phyloP scores from a whole-genome alignment of 2,888 invertebrate species.

The Synergus gifuensis region DNA sequence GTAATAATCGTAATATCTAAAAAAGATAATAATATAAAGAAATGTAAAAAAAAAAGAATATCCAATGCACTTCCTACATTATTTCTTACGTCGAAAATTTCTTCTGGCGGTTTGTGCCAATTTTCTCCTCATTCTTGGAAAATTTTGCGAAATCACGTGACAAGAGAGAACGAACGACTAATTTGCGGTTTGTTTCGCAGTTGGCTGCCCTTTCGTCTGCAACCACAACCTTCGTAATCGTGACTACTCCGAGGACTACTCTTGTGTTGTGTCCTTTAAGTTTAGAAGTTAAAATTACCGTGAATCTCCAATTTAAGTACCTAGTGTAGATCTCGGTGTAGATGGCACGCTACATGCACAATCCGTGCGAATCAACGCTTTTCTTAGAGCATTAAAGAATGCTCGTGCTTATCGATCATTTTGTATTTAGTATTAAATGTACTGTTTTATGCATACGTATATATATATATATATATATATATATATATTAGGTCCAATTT shows the following conservation, averaged over 20 bases:
- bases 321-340: no score
- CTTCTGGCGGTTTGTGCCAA: not conserved
- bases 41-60: not conserved
- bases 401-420: not conserved
- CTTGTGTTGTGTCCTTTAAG: not conserved
- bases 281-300: not conserved
- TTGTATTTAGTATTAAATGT: not conserved
- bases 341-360: not conserved
- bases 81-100: not conserved
- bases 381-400: not conserved
- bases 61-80: not conserved
- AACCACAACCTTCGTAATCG: not conserved
- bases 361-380: not conserved
- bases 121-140: not conserved
- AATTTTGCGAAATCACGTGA: not conserved
- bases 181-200: slow-evolving; percentile 1
- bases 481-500: no score
- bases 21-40: not conserved
- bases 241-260: not conserved
- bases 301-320: not conserved
- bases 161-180: not conserved
- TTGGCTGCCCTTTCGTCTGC: not conserved
- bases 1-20: not conserved
- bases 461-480: no score
- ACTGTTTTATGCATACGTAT: no score